A percentile compares a stretch with the other conserved stretches of the same genome.
Conservation (phyloP, 2,113 vertebrate species). For the Tyto alba region DNA sequence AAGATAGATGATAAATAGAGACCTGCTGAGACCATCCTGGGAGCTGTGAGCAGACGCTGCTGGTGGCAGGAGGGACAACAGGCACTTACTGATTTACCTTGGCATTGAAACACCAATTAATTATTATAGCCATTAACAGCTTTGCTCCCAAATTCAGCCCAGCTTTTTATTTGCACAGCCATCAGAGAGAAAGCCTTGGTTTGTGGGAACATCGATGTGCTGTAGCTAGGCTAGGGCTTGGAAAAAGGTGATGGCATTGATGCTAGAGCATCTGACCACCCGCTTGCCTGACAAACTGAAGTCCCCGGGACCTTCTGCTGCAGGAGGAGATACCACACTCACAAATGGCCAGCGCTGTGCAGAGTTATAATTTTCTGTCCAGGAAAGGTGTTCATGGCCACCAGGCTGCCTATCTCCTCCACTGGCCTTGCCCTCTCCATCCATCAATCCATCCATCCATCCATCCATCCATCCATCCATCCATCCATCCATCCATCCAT, state of each 20-base stretch:
- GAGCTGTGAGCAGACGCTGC: fast-evolving
- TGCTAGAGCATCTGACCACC: neutral
- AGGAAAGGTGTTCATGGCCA: neutral
- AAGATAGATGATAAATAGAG: neutral
- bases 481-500: too few species aligned
- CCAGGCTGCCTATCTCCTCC: neutral
- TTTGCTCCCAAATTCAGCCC: neutral
- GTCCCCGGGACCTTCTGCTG: neutral
- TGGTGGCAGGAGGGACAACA: neutral
- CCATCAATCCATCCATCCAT: too few species aligned
- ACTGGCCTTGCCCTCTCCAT: neutral
- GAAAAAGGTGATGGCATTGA: neutral
- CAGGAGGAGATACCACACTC: neutral
- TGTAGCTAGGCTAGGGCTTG: neutral
- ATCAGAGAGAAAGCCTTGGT: neutral
- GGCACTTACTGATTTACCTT: neutral
- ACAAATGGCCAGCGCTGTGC: neutral
- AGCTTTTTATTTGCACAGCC: neutral
- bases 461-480: neutral
- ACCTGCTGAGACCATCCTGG: neutral
- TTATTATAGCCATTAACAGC: neutral
- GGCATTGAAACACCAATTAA: neutral
- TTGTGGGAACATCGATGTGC: fast-evolving
- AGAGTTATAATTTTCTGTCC: neutral
- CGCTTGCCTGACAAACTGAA: fast-evolving